Conservation (phyloP, 2,888 invertebrate species). For the Dermolepida albohirtum region DNA sequence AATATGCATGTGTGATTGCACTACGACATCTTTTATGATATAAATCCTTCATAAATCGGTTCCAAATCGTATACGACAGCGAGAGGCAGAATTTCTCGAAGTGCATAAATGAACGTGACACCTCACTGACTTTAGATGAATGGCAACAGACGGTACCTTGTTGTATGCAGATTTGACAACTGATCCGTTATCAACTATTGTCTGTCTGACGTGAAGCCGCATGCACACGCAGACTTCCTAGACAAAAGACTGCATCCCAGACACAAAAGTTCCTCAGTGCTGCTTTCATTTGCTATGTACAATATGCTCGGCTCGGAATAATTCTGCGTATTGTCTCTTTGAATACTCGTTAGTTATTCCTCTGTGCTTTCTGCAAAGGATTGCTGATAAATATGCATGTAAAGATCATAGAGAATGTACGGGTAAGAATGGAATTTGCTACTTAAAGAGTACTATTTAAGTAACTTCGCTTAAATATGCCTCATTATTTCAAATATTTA, state of each 20-base stretch:
- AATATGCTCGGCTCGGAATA: conserved; percentile 15
- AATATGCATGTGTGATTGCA: no score
- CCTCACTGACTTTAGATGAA: conserved; percentile 27
- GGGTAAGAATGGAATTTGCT: no score
- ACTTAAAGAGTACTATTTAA: no score
- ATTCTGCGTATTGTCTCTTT: not conserved
- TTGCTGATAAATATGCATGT: conserved; percentile 13
- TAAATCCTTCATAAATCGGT: not conserved
- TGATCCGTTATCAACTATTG: conserved; percentile 32
- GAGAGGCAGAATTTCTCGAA: conserved; percentile 10
- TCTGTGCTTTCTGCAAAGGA: conserved; percentile 4
- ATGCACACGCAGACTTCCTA: not conserved
- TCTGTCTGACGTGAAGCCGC: conserved; percentile 15
- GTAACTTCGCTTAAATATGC: no score
- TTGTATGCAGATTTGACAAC: conserved; percentile 31
- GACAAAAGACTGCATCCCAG: conserved; percentile 16
- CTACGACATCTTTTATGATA: no score
- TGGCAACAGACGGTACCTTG: conserved; percentile 24
- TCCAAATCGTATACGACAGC: not conserved
- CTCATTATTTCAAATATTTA: no score
- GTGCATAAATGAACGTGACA: conserved; percentile 30
- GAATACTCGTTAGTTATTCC: conserved; percentile 1
- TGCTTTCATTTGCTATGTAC: conserved; percentile 20
- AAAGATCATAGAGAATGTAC: not conserved
- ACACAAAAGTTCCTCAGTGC: conserved; percentile 14